Evolutionary conservation across 2,797 vertebrate genomes (phyloP).

Genomic region (Siniperca undulata): DNA sequence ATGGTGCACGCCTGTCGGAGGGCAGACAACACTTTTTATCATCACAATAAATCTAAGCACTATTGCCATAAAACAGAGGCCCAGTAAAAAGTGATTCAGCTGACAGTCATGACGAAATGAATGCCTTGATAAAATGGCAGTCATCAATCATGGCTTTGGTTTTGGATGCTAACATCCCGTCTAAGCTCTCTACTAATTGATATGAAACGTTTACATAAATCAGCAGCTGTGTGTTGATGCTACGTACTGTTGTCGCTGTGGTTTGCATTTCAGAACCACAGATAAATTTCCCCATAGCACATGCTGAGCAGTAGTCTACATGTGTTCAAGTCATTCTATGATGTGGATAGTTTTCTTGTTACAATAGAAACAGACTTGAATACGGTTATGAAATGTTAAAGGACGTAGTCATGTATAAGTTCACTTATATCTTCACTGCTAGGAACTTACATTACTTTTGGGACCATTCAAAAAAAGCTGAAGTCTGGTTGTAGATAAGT

Average conservation of each 20-base stretch:
- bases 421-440: constrained; percentile 7
- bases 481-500: constrained; percentile 12
- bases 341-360: constrained; percentile 24
- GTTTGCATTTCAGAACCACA: constrained; percentile 50
- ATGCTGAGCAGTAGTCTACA: constrained; percentile 7
- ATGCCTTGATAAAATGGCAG: constrained; percentile 76
- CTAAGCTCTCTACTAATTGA: constrained; percentile 74
- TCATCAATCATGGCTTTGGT: constrained; percentile 77
- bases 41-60: constrained; percentile 77
- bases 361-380: constrained; percentile 3
- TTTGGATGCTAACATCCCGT: constrained; percentile 63
- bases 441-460: not conserved
- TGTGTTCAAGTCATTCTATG: constrained; percentile 28
- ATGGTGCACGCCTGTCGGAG: constrained; percentile 45
- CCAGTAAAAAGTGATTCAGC: constrained; percentile 76
- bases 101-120: constrained; percentile 79
- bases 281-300: constrained; percentile 29
- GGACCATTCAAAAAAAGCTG: not conserved
- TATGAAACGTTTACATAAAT: constrained; percentile 78
- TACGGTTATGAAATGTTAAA: not conserved
- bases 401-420: not conserved
- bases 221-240: constrained; percentile 55
- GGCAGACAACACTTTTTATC: constrained; percentile 74
- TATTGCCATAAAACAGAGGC: constrained; percentile 67
- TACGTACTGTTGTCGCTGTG: constrained; percentile 44